Evolutionary conservation across 30 jellyfish, hydroid and myxozoan species (phyloP), one percentile per base, ranked within the genome.

Genomic region (Rhopilema esculentum): DNA sequence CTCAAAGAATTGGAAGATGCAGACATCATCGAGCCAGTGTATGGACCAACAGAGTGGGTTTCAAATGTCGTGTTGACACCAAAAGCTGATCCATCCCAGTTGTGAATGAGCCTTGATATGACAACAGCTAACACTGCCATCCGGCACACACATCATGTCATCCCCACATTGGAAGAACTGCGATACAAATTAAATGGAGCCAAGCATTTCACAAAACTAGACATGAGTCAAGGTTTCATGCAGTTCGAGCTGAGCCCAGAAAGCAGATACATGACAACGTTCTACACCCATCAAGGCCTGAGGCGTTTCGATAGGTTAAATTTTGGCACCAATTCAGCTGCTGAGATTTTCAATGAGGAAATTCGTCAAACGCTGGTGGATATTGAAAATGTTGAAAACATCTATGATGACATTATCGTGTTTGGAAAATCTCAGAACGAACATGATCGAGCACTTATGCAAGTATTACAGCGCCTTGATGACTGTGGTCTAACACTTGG

Each of bases 231-330:
- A 27, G 91, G 93, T 22, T 85, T 73, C 93, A 72, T 72, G 90
- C 93, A 85, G 91, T 52, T 72, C 26, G 91, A 69, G 77, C 79
- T 83, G 27, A 65, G 75, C 82, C 75, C 75, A 18, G 75, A 73
- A 15, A 21, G 93, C 86, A 49, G 95, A 75, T 92, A 57, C 48
- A 49, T 77, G 17, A 72, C 93, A 8, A 52, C 67, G 49, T 79
- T 79, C 89, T 86, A 75, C 84, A 86, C 95, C 22, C 95, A 86
- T 72, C 77, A 67, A 77, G 95, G 95, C 83, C 92, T 86, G 63
- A 84, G 95, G 57, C 30, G 75, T 57, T 28, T 51, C 61, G 75
- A 26, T 24, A 63, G 95, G 49, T 53, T 86, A 53, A 86, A 57
- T 52, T 86, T 86, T 65, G 91, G 92, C 74, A 86, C 69, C 94